Percentiles rank a stretch among this genome's conserved stretches.
These are phyloP conservation scores for Mastomys coucha DNA, from an alignment of 2,113 vertebrate genomes.

Conservation along the genomic window DNA sequence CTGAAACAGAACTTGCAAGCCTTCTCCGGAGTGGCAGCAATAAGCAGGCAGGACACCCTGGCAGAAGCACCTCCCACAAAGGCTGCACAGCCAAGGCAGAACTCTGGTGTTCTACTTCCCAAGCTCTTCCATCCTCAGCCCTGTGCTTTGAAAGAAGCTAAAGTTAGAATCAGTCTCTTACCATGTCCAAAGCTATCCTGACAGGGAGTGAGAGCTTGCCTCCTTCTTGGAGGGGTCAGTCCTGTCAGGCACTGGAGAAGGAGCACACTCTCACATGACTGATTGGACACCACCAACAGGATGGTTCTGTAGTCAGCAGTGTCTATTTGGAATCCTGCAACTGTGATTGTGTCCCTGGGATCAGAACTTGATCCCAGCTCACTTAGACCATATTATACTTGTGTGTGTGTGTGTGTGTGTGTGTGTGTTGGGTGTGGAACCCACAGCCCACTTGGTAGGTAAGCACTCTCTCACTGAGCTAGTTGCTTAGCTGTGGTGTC, in stretches of 20 bases:
- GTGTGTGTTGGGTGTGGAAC: not conserved
- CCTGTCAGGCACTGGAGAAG: not conserved
- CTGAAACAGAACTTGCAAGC: not conserved
- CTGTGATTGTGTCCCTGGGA: not conserved
- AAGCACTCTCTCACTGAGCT: not conserved
- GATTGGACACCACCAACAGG: not conserved
- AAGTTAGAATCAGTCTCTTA: not conserved
- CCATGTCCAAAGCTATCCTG: too few species aligned
- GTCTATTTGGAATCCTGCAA: not conserved
- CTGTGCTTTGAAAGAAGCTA: not conserved
- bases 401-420: not conserved
- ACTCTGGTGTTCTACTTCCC: not conserved
- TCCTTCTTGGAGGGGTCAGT: rapidly evolving
- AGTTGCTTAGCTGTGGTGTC: not conserved
- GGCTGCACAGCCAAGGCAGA: not conserved
- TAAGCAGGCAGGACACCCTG: not conserved
- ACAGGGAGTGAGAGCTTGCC: not conserved
- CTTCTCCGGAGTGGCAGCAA: not conserved
- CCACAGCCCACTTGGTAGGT: not conserved
- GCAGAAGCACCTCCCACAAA: not conserved
- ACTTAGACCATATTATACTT: not conserved
- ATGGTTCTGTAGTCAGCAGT: not conserved
- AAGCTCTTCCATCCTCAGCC: not conserved
- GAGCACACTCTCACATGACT: rapidly evolving
- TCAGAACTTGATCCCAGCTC: not conserved